Evolutionary conservation across 2,113 vertebrate genomes (phyloP).

Genomic region (Pungitius pungitius): DNA sequence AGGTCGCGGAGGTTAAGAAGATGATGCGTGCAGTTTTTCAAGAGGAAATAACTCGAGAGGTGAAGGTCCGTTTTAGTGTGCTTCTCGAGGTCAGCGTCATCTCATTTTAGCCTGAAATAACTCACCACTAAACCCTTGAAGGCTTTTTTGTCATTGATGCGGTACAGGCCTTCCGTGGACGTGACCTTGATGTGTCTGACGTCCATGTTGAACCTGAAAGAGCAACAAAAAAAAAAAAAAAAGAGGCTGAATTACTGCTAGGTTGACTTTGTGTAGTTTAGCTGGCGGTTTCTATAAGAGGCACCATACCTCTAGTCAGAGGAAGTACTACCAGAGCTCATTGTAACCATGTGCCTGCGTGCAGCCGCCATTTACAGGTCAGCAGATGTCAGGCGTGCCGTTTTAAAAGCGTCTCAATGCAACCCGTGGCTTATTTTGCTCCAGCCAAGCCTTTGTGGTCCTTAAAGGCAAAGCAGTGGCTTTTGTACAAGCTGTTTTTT

Average conservation of each 20-base stretch:
- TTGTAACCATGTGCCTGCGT: background rate
- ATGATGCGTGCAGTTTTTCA: background rate
- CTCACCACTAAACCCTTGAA: constrained; percentile 89
- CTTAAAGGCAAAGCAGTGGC: background rate
- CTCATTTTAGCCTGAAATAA: background rate
- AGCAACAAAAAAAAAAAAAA: too few relatives aligned
- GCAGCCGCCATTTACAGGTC: background rate
- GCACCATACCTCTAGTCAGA: background rate
- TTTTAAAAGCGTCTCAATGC: background rate
- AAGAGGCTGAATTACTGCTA: background rate
- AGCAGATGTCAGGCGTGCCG: too few relatives aligned
- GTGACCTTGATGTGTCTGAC: constrained; percentile 93
- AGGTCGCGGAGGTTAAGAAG: background rate
- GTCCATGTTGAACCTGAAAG: constrained; percentile 86
- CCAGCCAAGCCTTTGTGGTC: background rate
- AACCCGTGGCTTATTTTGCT: background rate
- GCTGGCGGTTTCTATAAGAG: background rate
- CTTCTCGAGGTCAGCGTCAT: background rate
- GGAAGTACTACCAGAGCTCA: constrained; percentile 29
- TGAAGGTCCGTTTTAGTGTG: background rate
- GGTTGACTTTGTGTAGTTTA: background rate
- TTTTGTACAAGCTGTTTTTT: background rate
- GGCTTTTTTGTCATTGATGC: constrained; percentile 93
- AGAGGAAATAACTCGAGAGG: background rate
- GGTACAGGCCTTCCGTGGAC: constrained; percentile 85